Evolutionary conservation across 1,140 invertebrate genomes (phyloP).

Genomic region (Drosophila nigrodunni): DNA sequence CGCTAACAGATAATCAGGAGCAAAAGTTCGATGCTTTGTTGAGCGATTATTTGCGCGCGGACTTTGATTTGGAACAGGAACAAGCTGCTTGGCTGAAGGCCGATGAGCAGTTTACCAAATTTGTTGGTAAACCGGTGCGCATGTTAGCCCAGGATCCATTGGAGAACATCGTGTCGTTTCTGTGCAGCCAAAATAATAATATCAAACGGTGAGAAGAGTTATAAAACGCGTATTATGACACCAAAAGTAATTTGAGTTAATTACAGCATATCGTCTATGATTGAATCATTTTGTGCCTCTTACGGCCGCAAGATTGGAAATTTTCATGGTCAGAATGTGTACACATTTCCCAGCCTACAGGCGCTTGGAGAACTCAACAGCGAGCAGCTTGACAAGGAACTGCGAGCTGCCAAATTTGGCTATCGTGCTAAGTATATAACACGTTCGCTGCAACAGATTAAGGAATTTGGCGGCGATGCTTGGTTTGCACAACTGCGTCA

Average conservation of each 20-base stretch:
- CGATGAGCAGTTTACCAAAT: constrained; percentile 91
- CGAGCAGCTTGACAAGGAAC: constrained; percentile 88
- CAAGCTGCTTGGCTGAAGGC: constrained; percentile 90
- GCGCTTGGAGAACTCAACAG: constrained; percentile 9
- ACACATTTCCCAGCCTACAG: constrained; percentile 92
- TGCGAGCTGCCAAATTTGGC: constrained; percentile 94
- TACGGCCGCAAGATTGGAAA: constrained; percentile 92
- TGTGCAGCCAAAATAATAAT: constrained; percentile 99
- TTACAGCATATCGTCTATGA: constrained; percentile 93
- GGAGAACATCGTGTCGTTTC: constrained; percentile 98
- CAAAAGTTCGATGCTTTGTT: constrained; percentile 85
- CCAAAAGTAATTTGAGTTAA: too few species aligned
- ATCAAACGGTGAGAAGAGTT: constrained; percentile 89
- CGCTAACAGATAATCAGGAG: constrained; percentile 56
- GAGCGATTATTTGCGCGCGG: constrained; percentile 89
- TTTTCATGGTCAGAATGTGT: constrained; percentile 89
- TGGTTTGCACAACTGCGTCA: constrained; percentile 91
- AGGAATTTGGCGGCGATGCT: constrained; percentile 87
- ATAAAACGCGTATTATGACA: too few species aligned
- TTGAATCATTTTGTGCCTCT: constrained; percentile 93
- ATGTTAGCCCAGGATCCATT: constrained; percentile 96
- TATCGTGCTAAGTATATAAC: constrained; percentile 95
- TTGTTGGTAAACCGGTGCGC: constrained; percentile 92
- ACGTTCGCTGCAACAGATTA: constrained; percentile 89
- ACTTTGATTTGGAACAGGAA: constrained; percentile 89